These are phyloP conservation scores for Thripadectes ignobilis DNA, from an alignment of 2,797 vertebrate species.

Conservation along the genomic window DNA sequence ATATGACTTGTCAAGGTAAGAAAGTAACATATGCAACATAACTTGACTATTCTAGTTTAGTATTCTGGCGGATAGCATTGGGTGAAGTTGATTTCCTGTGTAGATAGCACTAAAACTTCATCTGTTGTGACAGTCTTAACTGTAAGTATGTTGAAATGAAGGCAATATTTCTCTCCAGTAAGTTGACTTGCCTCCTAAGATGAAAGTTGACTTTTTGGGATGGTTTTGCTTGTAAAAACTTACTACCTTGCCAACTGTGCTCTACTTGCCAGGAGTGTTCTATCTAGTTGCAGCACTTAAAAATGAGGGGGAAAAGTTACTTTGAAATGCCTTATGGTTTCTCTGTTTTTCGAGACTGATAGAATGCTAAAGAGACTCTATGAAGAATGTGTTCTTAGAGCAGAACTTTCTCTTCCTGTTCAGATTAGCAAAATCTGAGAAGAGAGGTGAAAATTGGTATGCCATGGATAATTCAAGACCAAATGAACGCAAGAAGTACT, in stretches of 20 bases:
- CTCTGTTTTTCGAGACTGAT: not conserved
- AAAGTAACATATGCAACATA: not conserved
- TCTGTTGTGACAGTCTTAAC: not conserved
- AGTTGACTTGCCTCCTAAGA: not conserved
- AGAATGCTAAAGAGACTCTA: not conserved
- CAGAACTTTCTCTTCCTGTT: not conserved
- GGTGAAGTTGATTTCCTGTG: not conserved
- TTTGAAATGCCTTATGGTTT: not conserved
- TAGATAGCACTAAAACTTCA: not conserved
- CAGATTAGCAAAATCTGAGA: slow-evolving; percentile 85
- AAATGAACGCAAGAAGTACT: slow-evolving; percentile 82
- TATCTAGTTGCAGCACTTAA: not conserved
- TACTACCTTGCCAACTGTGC: not conserved
- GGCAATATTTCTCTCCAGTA: not conserved
- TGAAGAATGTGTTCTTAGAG: not conserved
- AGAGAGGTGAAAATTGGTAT: slow-evolving; percentile 84
- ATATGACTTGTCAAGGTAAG: slow-evolving; percentile 94
- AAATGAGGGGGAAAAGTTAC: not conserved
- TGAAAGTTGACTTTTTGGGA: not conserved
- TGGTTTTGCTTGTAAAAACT: not conserved
- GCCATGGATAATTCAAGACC: slow-evolving; percentile 74
- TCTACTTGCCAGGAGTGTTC: not conserved
- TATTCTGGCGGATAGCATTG: not conserved
- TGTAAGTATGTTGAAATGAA: not conserved
- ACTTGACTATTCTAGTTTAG: not conserved